These are phyloP conservation scores for Trachemys scripta DNA, from an alignment of 2,113 vertebrate species.

Conservation along the genomic window DNA sequence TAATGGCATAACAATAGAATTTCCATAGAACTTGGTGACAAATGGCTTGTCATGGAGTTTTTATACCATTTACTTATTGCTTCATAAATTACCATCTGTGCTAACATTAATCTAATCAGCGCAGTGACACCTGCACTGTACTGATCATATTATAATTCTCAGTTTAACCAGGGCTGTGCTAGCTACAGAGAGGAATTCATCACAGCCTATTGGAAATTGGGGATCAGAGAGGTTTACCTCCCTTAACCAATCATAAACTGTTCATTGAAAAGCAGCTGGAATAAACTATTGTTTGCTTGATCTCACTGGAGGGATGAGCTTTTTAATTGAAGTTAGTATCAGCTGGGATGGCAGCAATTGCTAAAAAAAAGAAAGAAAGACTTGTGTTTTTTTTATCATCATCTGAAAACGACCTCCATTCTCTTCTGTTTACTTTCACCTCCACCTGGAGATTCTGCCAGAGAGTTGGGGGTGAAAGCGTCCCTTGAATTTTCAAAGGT, in stretches of 20 bases:
- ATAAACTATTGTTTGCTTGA: neutral
- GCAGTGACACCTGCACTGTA: neutral
- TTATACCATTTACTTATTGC: slow-evolving; percentile 73
- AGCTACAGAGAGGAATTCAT: slow-evolving; percentile 34
- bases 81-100: slow-evolving; percentile 61
- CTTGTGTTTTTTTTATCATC: neutral
- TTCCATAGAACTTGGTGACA: slow-evolving; percentile 29
- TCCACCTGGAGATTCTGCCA: neutral
- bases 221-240: too few species aligned
- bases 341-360: neutral
- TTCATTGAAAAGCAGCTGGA: neutral
- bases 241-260: neutral
- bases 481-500: neutral
- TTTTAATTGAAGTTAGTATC: neutral
- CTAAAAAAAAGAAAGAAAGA: neutral
- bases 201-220: neutral
- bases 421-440: neutral
- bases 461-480: neutral
- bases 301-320: neutral
- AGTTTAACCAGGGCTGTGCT: neutral
- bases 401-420: neutral
- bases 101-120: slow-evolving; percentile 24
- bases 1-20: neutral
- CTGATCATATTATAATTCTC: slow-evolving; percentile 17
- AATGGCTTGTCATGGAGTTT: slow-evolving; percentile 32